Evolutionary conservation across 2,113 vertebrate genomes (phyloP).

Genomic region (human): DNA sequence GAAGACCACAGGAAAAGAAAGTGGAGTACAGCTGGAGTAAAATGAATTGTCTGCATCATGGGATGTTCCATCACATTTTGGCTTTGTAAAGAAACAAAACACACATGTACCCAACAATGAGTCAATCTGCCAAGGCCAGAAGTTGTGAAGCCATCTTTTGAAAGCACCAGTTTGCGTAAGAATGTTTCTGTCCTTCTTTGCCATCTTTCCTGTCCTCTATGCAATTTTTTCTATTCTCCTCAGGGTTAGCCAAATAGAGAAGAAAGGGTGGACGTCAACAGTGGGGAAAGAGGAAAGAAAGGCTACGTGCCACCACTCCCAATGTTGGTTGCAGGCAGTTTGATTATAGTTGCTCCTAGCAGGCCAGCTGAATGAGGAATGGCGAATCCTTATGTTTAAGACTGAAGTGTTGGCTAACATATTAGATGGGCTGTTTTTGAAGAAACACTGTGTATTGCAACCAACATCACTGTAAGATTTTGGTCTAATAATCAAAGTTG

Average conservation of each 20-base stretch:
- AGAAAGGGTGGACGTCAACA: background rate
- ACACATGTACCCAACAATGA: background rate
- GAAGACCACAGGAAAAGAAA: background rate
- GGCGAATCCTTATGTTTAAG: background rate
- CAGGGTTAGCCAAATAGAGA: background rate
- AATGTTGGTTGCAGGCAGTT: background rate
- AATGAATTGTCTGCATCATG: background rate
- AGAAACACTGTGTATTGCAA: background rate
- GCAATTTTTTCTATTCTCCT: background rate
- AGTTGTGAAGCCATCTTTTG: background rate
- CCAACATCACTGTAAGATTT: background rate
- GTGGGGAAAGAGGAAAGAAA: background rate
- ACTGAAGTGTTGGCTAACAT: background rate
- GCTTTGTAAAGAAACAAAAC: background rate
- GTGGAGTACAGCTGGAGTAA: background rate
- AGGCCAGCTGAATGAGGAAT: background rate
- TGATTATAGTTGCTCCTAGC: rapidly evolving
- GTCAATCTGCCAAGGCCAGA: background rate
- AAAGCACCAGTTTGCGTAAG: background rate
- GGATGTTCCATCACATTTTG: too few species aligned
- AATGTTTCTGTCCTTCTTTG: background rate
- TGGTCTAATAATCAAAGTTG: background rate
- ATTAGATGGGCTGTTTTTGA: background rate
- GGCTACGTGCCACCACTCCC: rapidly evolving
- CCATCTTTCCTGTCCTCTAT: background rate